These are phyloP conservation scores for Hemicordylus capensis DNA, from an alignment of 2,113 vertebrate species.

Conservation along the genomic window DNA sequence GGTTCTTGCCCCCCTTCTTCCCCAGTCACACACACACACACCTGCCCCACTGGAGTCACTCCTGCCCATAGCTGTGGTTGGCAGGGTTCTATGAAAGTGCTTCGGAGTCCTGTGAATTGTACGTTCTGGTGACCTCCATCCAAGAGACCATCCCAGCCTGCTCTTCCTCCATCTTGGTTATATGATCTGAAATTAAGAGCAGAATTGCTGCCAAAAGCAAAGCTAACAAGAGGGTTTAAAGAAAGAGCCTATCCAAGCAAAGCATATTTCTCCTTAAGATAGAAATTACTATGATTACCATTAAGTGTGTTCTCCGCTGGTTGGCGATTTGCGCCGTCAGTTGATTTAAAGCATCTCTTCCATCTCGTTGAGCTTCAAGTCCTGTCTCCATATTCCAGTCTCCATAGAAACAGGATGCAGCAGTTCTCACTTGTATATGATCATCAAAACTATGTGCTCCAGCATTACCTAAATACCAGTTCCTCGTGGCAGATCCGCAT, in stretches of 20 bases:
- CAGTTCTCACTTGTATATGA: not conserved
- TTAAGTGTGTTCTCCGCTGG: not conserved
- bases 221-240: not conserved
- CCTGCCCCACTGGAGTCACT: too few relatives aligned
- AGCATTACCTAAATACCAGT: not conserved
- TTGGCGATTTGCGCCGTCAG: not conserved
- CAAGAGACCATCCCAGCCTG: not conserved
- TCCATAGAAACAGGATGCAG: accelerated
- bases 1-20: too few relatives aligned
- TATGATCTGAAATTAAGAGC: not conserved
- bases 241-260: not conserved
- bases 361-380: not conserved
- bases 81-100: too few relatives aligned
- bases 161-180: not conserved
- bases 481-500: accelerated
- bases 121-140: not conserved
- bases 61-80: not conserved
- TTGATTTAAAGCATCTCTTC: constrained; percentile 7
- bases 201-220: not conserved
- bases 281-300: not conserved
- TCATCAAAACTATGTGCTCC: not conserved
- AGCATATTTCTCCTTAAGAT: not conserved
- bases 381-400: not conserved
- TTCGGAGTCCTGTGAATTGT: not conserved
- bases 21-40: too few relatives aligned